These are phyloP conservation scores for Phoxinus dragarum DNA, from an alignment of 2,797 vertebrate genomes.

Conservation along the genomic window DNA sequence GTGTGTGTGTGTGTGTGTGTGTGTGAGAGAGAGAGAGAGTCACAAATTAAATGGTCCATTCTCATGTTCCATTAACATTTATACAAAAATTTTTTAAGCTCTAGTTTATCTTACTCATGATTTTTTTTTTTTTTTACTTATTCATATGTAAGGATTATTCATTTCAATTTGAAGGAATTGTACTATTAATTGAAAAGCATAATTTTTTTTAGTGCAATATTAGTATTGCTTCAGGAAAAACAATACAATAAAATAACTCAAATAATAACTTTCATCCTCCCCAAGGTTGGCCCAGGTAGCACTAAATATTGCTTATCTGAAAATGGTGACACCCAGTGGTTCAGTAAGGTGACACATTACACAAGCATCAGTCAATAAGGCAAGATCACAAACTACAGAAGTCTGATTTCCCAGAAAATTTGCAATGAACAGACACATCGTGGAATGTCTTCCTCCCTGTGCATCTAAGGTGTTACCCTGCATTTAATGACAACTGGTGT, in stretches of 20 bases:
- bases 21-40: too few species aligned
- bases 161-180: too few species aligned
- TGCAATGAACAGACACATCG: neutral
- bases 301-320: constrained; percentile 44
- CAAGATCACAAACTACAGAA: constrained; percentile 17
- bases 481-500: neutral
- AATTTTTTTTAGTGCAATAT: neutral
- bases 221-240: neutral
- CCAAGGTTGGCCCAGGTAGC: neutral
- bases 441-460: neutral
- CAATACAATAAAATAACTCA: neutral
- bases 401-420: neutral
- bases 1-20: too few species aligned
- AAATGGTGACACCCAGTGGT: constrained; percentile 58
- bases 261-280: neutral
- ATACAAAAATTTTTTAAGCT: too few species aligned
- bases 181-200: too few species aligned
- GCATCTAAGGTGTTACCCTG: neutral
- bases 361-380: constrained; percentile 7
- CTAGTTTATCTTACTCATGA: too few species aligned
- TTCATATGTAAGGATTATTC: too few species aligned
- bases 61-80: too few species aligned
- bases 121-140: too few species aligned
- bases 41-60: too few species aligned
- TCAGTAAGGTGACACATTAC: constrained; percentile 32